Evolutionary conservation across 2,113 vertebrate genomes (phyloP).

Genomic region (Rhegmatorhina hoffmannsi): DNA sequence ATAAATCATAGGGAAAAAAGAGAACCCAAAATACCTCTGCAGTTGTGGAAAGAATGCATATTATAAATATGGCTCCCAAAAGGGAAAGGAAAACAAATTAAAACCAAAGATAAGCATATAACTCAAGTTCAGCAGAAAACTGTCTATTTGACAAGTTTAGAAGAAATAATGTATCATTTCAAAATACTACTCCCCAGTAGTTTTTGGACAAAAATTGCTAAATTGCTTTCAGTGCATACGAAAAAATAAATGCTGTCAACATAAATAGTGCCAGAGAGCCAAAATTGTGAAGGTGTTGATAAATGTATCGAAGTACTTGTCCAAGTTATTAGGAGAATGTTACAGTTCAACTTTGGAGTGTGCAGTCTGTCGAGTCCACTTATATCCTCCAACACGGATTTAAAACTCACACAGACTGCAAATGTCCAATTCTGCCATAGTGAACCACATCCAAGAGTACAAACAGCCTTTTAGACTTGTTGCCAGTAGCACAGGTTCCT

Average conservation of each 20-base stretch:
- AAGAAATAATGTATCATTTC: not conserved
- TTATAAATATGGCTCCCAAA: not conserved
- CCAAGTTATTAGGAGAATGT: not conserved
- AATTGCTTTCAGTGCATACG: not conserved
- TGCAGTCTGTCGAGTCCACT: not conserved
- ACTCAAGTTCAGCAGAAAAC: not conserved
- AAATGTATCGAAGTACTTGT: not conserved
- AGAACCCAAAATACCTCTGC: not conserved
- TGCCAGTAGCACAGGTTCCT: not conserved
- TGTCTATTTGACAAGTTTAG: not conserved
- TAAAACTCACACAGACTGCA: not conserved
- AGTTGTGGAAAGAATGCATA: not conserved
- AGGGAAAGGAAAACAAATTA: conserved; percentile 31
- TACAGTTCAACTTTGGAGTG: not conserved
- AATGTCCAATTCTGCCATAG: not conserved
- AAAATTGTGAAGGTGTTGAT: not conserved
- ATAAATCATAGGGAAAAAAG: not conserved
- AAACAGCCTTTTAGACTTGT: not conserved
- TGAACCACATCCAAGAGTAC: not conserved
- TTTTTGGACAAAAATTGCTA: not conserved
- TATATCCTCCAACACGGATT: not conserved
- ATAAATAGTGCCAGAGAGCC: not conserved
- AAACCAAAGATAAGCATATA: not conserved
- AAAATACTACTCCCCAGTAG: not conserved
- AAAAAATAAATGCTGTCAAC: not conserved